Conservation (phyloP, 2,113 vertebrate genomes). For the Crotalus helleri region DNA sequence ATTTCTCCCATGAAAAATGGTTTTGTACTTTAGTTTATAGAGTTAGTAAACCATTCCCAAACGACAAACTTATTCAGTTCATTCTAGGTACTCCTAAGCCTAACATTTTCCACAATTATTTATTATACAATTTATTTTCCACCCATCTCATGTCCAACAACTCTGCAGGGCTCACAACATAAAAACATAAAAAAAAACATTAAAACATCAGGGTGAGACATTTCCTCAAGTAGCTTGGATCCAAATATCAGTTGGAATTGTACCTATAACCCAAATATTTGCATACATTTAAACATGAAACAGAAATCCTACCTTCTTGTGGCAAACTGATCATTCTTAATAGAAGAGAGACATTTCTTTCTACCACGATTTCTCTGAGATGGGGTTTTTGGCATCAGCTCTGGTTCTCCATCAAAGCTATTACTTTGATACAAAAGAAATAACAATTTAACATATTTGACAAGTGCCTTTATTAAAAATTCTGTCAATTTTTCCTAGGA, state of each 20-base stretch:
- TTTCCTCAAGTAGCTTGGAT: background rate
- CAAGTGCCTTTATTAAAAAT: background rate
- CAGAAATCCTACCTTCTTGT: constrained; percentile 72
- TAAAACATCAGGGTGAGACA: background rate
- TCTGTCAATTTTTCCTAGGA: background rate
- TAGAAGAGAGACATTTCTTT: constrained; percentile 74
- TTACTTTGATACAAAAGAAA: constrained; percentile 58
- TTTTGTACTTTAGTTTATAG: background rate
- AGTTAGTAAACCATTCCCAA: background rate
- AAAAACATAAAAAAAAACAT: background rate
- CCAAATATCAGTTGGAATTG: background rate
- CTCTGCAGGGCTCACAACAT: background rate
- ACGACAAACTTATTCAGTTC: background rate
- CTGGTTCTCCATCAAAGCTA: constrained; percentile 80
- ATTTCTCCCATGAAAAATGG: background rate
- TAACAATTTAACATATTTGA: background rate
- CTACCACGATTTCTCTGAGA: constrained; percentile 87
- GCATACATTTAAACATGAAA: background rate
- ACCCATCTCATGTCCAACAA: background rate
- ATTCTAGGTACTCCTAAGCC: background rate
- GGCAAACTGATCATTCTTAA: constrained; percentile 62
- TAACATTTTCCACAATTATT: background rate
- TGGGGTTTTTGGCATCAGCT: constrained; percentile 94
- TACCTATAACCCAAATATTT: background rate
- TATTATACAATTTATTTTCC: background rate